These are phyloP conservation scores for Palythoa grandis DNA, from an alignment of 92 coral and sea anemone species.

Conservation along the genomic window DNA sequence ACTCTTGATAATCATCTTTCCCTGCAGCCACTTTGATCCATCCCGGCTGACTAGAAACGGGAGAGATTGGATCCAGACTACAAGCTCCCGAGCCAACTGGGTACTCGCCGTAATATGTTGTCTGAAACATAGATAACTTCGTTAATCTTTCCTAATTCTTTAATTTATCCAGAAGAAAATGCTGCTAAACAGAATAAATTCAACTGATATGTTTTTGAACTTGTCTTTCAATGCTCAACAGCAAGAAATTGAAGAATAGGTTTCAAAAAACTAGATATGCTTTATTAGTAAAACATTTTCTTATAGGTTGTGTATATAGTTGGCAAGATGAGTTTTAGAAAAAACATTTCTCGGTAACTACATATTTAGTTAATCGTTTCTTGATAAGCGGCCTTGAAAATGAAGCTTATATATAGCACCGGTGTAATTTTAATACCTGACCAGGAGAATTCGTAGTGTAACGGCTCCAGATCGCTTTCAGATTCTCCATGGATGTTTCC, in stretches of 20 bases:
- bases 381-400: no score
- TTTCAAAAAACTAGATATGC: no score
- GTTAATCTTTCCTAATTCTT: no score
- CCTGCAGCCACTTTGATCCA: constrained; percentile 90
- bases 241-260: no score
- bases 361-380: constrained; percentile 15
- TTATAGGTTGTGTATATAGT: no score
- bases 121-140: constrained; percentile 34
- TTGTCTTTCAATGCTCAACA: no score
- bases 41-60: constrained; percentile 65
- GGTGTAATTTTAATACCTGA: no score
- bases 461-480: constrained; percentile 79
- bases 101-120: constrained; percentile 74
- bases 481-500: constrained; percentile 66
- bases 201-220: no score
- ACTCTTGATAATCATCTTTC: constrained; percentile 64
- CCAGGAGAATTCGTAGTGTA: constrained; percentile 61
- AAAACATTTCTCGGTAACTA: background rate
- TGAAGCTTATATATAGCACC: no score
- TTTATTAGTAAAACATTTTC: no score
- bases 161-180: background rate
- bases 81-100: constrained; percentile 77
- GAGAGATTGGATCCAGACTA: constrained; percentile 74
- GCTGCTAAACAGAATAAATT: background rate
- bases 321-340: no score